Conservation (phyloP, 2,797 vertebrate genomes). For the Spea hammondii region DNA sequence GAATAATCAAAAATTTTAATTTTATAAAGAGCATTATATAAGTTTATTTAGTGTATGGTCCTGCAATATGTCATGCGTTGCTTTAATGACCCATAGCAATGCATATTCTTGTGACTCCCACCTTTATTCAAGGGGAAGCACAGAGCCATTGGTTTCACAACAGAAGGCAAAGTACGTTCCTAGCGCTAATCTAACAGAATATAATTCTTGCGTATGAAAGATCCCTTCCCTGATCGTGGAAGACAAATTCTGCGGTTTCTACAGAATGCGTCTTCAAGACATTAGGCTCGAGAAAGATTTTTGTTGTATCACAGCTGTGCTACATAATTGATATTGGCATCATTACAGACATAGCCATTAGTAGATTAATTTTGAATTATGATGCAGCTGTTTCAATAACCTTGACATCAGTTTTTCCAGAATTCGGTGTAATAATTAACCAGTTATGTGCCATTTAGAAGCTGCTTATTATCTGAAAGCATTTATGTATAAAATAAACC, state of each 20-base stretch:
- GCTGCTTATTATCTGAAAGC: background rate
- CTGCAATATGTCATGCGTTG: background rate
- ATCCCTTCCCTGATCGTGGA: background rate
- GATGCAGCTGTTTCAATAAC: slow-evolving; percentile 52
- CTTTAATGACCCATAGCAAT: background rate
- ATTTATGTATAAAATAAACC: too few species aligned
- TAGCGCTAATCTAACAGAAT: background rate
- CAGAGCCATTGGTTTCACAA: background rate
- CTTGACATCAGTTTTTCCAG: slow-evolving; percentile 36
- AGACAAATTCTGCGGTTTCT: slow-evolving; percentile 3
- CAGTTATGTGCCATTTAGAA: slow-evolving; percentile 9
- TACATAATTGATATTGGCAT: slow-evolving; percentile 48
- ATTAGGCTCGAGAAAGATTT: slow-evolving; percentile 8
- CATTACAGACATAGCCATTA: slow-evolving; percentile 45
- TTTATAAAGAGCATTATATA: too few species aligned
- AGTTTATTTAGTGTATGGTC: too few species aligned
- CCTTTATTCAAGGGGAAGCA: background rate
- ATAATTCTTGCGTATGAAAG: background rate
- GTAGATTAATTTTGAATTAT: slow-evolving; percentile 52
- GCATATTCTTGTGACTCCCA: background rate
- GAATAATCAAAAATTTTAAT: too few species aligned
- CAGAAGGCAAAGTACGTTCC: background rate
- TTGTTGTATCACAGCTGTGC: slow-evolving; percentile 43
- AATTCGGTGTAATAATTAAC: slow-evolving; percentile 34
- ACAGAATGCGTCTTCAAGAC: slow-evolving; percentile 24